Evolutionary conservation across 1,140 invertebrate genomes (phyloP), one percentile per base, ranked within the genome.

Genomic region (Pararge aegeria): DNA sequence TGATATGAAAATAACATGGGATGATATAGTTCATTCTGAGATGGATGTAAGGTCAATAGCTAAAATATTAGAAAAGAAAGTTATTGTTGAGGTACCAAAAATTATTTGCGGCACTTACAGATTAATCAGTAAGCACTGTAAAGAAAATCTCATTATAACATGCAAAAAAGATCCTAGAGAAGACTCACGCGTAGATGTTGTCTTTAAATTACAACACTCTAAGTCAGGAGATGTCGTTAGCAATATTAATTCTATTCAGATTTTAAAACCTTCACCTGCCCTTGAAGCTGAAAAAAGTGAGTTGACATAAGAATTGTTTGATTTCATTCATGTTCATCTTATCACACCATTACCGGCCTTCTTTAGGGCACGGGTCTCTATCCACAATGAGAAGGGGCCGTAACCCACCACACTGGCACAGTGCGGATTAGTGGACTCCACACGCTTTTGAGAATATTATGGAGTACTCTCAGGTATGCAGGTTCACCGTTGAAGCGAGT

Each of bases 11-110:
- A 69, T 61, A 7, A 75, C 62, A n/a, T 87, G 78, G 81, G 71
- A 82, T 50, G 81, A 85, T 16, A 66, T 78, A 20, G 73, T 85
- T 7, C 82, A 82, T 63, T 85, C 84, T 12, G 82, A 82, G 71
- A 70, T 87, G 24, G 82, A 89, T 61, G 46, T 87, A 0, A 73
- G 78, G 56, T 82, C 75, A 5, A 56, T 87, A 5, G 70, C 75
- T 2, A 87, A 80, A 62, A 74, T 84, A 50, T 65, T 89, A 20
- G 76, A 85, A 61, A 89, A 85, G 63, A 80, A 75, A 70, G 77
- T 87, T 42, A 55, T 85, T 38, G 13, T 89, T 2, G 73, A 83
- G 72, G 60, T 89, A 9, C 86, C 86, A 0, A 83, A 81, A 59
- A 37, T 80, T 19, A 68, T 89, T 54, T 68, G 66, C 16, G 80